These are phyloP conservation scores for Scolopax bukidnonensis DNA, from an alignment of 2,797 vertebrate genomes.

Conservation along the genomic window DNA sequence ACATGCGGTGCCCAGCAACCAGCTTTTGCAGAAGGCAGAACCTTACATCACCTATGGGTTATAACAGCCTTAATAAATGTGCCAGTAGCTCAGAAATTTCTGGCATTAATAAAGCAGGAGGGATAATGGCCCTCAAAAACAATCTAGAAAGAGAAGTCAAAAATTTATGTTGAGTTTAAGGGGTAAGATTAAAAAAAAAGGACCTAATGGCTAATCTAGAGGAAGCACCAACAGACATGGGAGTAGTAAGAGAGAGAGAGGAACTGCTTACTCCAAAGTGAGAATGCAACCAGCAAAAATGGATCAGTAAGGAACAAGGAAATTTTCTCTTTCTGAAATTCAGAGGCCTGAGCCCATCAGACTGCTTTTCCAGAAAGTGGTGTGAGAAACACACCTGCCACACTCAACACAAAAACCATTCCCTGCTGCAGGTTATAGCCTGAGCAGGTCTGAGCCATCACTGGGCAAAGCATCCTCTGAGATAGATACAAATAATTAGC, in stretches of 20 bases:
- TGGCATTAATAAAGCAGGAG: not conserved
- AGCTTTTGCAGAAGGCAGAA: not conserved
- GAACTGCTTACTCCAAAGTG: not conserved
- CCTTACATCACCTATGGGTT: not conserved
- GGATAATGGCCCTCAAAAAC: not conserved
- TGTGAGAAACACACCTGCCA: not conserved
- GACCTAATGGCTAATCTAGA: not conserved
- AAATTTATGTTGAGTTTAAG: not conserved
- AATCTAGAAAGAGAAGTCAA: not conserved
- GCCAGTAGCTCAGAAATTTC: not conserved
- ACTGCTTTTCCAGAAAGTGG: not conserved
- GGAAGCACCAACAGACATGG: not conserved
- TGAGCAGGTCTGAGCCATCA: not conserved
- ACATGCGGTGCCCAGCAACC: not conserved
- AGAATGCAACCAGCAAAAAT: not conserved
- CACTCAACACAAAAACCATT: not conserved
- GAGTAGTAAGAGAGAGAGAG: not conserved
- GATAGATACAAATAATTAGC: not conserved
- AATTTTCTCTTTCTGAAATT: not conserved
- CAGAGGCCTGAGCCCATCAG: not conserved
- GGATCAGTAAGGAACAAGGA: not conserved
- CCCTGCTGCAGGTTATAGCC: not conserved
- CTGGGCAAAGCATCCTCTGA: not conserved
- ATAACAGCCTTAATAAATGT: not conserved
- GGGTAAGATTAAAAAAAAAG: not conserved